Conservation (phyloP, 2,888 invertebrate genomes). For the Pomacea canaliculata region DNA sequence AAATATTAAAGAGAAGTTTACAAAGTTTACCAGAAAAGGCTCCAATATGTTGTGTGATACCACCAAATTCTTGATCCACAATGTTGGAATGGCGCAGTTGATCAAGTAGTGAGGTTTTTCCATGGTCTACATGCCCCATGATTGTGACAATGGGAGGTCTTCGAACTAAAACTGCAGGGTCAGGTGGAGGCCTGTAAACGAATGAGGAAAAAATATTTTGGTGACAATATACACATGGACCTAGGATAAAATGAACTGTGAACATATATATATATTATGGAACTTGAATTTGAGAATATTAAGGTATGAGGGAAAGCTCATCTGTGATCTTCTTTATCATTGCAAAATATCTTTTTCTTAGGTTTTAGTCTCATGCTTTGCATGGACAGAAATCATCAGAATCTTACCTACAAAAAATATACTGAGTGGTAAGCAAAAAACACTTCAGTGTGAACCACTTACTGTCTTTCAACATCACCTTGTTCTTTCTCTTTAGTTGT, state of each 20-base stretch:
- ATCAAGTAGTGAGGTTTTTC: slow-evolving; percentile 96
- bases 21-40: slow-evolving; percentile 81
- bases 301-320: not conserved
- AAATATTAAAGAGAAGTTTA: no score
- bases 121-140: slow-evolving; percentile 99
- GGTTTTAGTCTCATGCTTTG: no score
- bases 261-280: not conserved
- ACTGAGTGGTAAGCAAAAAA: no score
- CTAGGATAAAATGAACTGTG: not conserved
- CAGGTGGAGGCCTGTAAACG: slow-evolving; percentile 50
- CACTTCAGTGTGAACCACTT: slow-evolving; percentile 24
- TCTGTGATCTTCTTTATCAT: not conserved
- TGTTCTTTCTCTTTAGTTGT: slow-evolving; percentile 69
- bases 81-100: slow-evolving; percentile 86
- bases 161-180: slow-evolving; percentile 76
- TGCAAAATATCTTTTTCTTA: no score
- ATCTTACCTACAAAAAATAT: no score
- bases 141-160: slow-evolving; percentile 96
- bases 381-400: no score
- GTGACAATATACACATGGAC: no score
- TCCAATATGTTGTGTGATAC: slow-evolving; percentile 99
- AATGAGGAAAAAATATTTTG: not conserved
- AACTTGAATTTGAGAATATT: not conserved
- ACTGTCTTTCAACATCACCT: slow-evolving; percentile 64
- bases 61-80: slow-evolving; percentile 94